Evolutionary conservation across 2,113 vertebrate genomes (phyloP).

Genomic region (Chloebia gouldiae): DNA sequence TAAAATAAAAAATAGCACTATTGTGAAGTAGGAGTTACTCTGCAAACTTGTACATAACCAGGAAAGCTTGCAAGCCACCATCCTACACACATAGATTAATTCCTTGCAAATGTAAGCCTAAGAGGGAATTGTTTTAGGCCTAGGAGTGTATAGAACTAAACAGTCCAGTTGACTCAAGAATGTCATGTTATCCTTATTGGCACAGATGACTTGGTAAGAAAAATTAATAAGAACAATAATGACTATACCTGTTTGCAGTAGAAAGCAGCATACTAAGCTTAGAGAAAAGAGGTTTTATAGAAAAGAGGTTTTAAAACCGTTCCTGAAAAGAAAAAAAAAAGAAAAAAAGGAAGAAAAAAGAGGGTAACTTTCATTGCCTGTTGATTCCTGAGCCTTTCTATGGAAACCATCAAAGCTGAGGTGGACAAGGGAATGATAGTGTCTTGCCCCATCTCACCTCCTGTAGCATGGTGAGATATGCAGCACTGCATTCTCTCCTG

Average conservation of each 20-base stretch:
- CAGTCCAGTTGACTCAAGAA: neutral
- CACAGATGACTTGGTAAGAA: neutral
- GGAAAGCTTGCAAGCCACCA: neutral
- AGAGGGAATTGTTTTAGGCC: neutral
- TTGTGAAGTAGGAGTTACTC: neutral
- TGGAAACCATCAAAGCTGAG: neutral
- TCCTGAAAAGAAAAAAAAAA: neutral
- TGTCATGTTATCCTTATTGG: neutral
- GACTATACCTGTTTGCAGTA: neutral
- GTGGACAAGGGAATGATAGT: neutral
- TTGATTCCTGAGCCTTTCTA: neutral
- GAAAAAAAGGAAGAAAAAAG: neutral
- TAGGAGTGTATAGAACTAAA: neutral
- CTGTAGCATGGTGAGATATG: neutral
- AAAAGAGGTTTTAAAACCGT: neutral
- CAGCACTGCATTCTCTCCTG: accelerated
- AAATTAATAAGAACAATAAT: neutral
- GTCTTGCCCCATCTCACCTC: neutral
- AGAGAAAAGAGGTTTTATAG: neutral
- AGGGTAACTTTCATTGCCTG: neutral
- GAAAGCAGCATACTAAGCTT: neutral
- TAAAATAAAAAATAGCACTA: neutral
- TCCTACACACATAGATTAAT: neutral
- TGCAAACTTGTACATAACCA: neutral
- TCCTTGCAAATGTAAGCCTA: neutral